Base-by-base conservation (phyloP, 2,113 vertebrate genomes). In the Hippocampus zosterae region DNA sequence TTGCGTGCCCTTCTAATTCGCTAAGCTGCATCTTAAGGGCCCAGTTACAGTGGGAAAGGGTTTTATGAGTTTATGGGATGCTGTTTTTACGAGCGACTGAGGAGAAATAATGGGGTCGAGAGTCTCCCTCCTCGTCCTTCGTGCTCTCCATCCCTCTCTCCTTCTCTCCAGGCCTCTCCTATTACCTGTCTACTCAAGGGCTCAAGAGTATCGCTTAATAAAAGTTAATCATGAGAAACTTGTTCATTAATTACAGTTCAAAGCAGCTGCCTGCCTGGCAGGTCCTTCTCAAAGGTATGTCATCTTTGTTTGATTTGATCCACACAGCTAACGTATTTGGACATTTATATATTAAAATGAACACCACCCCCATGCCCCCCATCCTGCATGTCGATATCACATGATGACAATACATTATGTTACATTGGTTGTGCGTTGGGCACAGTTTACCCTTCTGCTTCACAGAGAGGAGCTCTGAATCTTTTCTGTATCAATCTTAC, bases 201-300 rank as follows among this genome's bases (percentile, higher is more conserved):
- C 89, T 90, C 89, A 85, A 86, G 87, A 89, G 86, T 90, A 90
- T 90, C 87, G 82, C 90, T 92, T 91, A 87, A 91, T 91, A 92
- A 92, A 91, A 90, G 87, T 90, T 91, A 91, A 91, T 92, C 90
- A 92, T 91, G 89, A 89, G 88, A 93, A 93, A 89, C 88, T 89
- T 92, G 88, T 89, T 92, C 89, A 92, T 92, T 92, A 92, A 92
- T 92, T 92, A 92, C 84, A 89, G 85, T 88, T 89, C 74, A 74
- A 87, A 66, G 71, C 69, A 78, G 70, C 84, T 84, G 86, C 75
- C 77, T 82, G 73, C 52, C 72, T 76, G 73, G 59, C 52, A 15
- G 52, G 78, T 79, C 66, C 73, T 75, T 63, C 67, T 79, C 65
- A 41, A 57, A 57, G 72, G 61, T 75, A 72, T 65, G 68, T 72